Conservation (phyloP, 2,888 invertebrate species). For the Machimus rusticus region DNA sequence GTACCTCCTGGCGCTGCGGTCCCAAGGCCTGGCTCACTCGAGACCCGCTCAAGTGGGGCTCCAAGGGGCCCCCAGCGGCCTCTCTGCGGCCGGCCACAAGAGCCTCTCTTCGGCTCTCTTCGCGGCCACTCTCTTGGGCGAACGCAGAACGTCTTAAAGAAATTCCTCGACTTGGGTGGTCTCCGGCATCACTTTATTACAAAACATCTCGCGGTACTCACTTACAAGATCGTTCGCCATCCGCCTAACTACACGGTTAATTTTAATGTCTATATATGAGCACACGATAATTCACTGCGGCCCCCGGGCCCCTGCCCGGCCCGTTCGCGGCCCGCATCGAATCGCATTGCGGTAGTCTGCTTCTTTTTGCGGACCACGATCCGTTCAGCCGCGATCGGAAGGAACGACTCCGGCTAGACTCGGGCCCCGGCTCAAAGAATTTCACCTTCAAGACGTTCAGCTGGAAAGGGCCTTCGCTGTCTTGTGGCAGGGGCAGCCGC, state of each 20-base stretch:
- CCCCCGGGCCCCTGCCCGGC: not conserved
- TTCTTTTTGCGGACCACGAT: not conserved
- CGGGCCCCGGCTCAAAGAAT: not conserved
- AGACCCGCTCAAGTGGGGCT: not conserved
- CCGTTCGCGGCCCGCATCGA: not conserved
- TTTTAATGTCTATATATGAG: slow-evolving; percentile 49
- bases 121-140: not conserved
- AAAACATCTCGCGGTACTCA: slow-evolving; percentile 48
- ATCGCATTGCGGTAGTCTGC: slow-evolving; percentile 4
- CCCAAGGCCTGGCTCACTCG: not conserved
- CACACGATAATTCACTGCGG: slow-evolving; percentile 47
- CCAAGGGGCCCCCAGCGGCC: not conserved
- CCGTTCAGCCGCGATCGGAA: slow-evolving; percentile 1
- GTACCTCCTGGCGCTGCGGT: not conserved
- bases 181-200: slow-evolving; percentile 49
- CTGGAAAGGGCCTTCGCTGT: not conserved
- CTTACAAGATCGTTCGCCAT: slow-evolving; percentile 44
- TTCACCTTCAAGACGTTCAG: not conserved
- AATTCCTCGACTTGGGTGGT: slow-evolving; percentile 49
- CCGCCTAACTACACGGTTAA: slow-evolving; percentile 48
- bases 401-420: slow-evolving; percentile 12
- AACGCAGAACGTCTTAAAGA: slow-evolving; percentile 27
- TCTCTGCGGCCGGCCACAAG: not conserved
- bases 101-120: not conserved
- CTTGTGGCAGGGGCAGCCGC: not conserved